Conservation (phyloP, 2,113 vertebrate species). For the pig (Sus scrofa) region T2T-Sscrofa CM000828.6:75988501-75989000, state of each 20-base stretch:
- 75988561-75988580: rapidly evolving
- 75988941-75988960: too few relatives aligned
- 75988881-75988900: too few relatives aligned
- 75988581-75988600: neutral
- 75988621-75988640: rapidly evolving
- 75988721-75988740: neutral
- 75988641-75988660: rapidly evolving
- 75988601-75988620: neutral
- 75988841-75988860: too few relatives aligned
- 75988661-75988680: rapidly evolving
- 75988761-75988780: neutral
- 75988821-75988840: neutral
- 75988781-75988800: neutral
- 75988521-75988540: constrained; percentile 93
- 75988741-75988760: rapidly evolving
- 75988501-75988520: constrained; percentile 96
- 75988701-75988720: rapidly evolving
- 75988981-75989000: rapidly evolving
- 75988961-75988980: neutral
- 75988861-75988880: too few relatives aligned
- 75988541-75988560: constrained; percentile 82
- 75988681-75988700: rapidly evolving
- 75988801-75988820: rapidly evolving
- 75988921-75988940: too few relatives aligned
- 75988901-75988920: too few relatives aligned